Evolutionary conservation across 2,888 invertebrate genomes (phyloP), one percentile per base, ranked within the genome.

Genomic region (Spisula subtruncata): DNA sequence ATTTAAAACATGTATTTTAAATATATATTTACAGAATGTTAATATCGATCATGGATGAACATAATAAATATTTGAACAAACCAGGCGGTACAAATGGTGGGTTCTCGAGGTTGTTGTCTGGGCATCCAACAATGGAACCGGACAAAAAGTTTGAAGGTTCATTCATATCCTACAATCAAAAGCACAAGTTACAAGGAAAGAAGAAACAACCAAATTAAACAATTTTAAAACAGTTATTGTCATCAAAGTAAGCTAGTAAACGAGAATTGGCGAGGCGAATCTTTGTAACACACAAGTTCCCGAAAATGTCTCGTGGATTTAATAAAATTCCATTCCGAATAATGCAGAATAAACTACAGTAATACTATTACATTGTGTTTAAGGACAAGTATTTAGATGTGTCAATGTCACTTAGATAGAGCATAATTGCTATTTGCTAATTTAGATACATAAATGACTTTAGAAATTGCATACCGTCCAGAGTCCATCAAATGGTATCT

Each of bases 121-220:
- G 92, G 89, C 96, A 96, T 4, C 96, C 96, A 25, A 83, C 25
- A 5, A 81, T 88, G 29, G 96, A 96, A 16, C 96, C 96, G 81
- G 89, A 89, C n/a, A 95, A 93, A 93, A 96, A 96, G 90, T 95
- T 96, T 10, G 96, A 96, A 10, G 96, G 96, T 88, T 97, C 97
- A 93, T 97, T 97, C 96, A 96, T 97, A 90, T 97, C 97, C 96
- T 96, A 90, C 1, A 91, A 86, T 81, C 14, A 51, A 48, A 54
- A 85, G 16, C 4, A 35, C 16, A 79, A 32, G 41, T 25, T 35
- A 79, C 79, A 32, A 32, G 2, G 41, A 79, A 20, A n/a, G 8
- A 6, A 60, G n/a, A 0, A 60, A 14, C 60, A 20, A 2, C 6
- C 8, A n/a, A 25, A 51, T 41, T 5, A 41, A 41, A 41, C 41